Percentiles rank a stretch among this genome's conserved stretches.
Evolutionary conservation across 1,140 invertebrate species (phyloP).

Genomic region (Eciton burchellii): DNA sequence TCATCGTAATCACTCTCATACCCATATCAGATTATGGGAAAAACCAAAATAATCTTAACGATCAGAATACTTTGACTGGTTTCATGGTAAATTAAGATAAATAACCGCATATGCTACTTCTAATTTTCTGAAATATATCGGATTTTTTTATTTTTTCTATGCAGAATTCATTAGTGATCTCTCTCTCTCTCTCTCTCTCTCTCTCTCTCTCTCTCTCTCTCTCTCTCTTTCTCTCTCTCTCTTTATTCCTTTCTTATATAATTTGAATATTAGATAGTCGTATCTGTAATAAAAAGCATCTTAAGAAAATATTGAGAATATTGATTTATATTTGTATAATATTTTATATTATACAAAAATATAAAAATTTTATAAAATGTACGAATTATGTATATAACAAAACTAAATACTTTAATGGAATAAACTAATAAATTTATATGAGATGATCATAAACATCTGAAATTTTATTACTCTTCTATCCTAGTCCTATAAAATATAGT

Average conservation of each 20-base stretch:
- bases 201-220: no score
- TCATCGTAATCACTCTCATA: constrained; percentile 73
- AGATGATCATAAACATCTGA: neutral
- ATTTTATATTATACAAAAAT: no score
- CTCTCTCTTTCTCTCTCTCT: no score
- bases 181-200: no score
- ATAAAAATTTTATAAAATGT: neutral
- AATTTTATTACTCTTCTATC: neutral
- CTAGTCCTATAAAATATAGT: neutral
- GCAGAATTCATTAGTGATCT: neutral
- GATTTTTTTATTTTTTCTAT: neutral
- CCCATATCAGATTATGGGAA: constrained; percentile 25
- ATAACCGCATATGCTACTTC: neutral
- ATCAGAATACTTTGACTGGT: neutral
- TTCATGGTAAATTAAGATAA: constrained; percentile 13
- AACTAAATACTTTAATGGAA: neutral
- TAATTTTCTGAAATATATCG: neutral
- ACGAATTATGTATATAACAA: neutral
- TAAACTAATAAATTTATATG: constrained; percentile 6
- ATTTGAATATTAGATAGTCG: constrained; percentile 15
- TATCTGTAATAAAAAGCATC: neutral
- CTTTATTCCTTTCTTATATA: no score
- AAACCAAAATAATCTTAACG: no score
- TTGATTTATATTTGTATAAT: no score
- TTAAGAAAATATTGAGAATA: neutral